Base-by-base conservation (phyloP, 2,113 vertebrate genomes). In the Rhea pennata region DNA sequence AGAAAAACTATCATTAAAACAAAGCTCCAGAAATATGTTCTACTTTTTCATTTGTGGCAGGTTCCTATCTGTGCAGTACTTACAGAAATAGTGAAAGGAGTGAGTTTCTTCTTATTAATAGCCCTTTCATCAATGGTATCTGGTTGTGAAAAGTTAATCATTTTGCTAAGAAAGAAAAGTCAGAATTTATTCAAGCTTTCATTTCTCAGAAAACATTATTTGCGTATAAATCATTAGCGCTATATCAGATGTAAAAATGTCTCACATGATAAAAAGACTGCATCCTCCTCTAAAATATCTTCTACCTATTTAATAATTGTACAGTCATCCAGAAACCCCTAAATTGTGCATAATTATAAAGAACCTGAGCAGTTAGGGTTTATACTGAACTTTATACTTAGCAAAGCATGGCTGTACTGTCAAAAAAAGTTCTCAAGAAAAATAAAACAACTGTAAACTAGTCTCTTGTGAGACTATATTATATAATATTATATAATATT, bases 101-200 rank as follows among this genome's bases (percentile, higher is more conserved):
- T 98, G 16, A 98, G 98, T 42, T 99, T 99, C 97, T 98, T 99
- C 59, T 98, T 99, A 98, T 99, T 99, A 97, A 99, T 99, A 94
- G 99, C 99, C 93, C 99, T 98, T 97, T 99, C 99, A 88, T 99
- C 99, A 91, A 99, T 99, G 21, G 99, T 99, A 86, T 99, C 99
- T 40, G 99, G 98, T 95, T 99, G 98, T 51, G 99, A 99, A 87
- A 98, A 98, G 97, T 99, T 99, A 96, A 99, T 98, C 99, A 99
- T 99, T 98, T 99, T 99, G 97, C 99, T 99, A 98, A 81, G 88
- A 95, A 97, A 94, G 96, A 87, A 97, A 91, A 87, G 8, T 14
- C 67, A 96, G 59, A 79, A 76, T 82, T 97, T 88, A 96, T 76
- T 76, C 31, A 79, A 73, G 39, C 24, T 87, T 86, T 21, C 4